Base-by-base conservation (phyloP, 2,797 vertebrate species). In the Lagocephalus sceleratus region DNA sequence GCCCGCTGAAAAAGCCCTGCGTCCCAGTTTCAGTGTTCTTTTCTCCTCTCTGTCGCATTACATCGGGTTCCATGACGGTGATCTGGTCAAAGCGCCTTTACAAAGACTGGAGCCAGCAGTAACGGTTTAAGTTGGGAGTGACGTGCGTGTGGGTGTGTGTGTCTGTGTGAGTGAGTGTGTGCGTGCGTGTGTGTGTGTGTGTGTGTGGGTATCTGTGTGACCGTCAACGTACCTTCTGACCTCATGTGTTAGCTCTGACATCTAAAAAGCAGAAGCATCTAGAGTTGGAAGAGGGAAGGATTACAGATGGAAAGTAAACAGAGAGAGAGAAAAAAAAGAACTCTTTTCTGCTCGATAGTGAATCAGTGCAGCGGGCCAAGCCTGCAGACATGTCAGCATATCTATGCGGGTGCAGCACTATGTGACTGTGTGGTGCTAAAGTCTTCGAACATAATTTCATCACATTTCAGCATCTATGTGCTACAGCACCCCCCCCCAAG, bases 31-130 rank as follows among this genome's bases (percentile, higher is more conserved):
- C 63, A 54, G 54, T 64, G 45, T 62, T 47, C 78, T 71, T 85
- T 90, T 89, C 82, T 87, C 82, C 63, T 68, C 56, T 76, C 84
- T 86, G 87, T 89, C 88, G 78, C 76, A 76, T 84, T 83, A 76
- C 73, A 86, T 89, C 79, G 62, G 75, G 59, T 59, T 78, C 81
- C 86, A 87, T 87, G 87, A 88, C 82, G 66, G 74, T 78, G 81
- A 89, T 85, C 64, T 78, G 81, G 83, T 88, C 85, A 83, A 85
- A 78, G 67, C 63, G 19, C 26, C 46, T 79, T 76, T 61, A 75
- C 63, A 88, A 76, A 85, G 64, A 78, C 61, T 73, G 59, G 63
- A 67, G 65, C 62, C 58, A 66, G 63, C 71, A 68, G 55, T 57
- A 40, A 71, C 54, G 70, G 35, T 75, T 73, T 66, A 68, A 63